Evolutionary conservation across 2,888 invertebrate genomes (phyloP).

Genomic region (Spicauda simplicius): DNA sequence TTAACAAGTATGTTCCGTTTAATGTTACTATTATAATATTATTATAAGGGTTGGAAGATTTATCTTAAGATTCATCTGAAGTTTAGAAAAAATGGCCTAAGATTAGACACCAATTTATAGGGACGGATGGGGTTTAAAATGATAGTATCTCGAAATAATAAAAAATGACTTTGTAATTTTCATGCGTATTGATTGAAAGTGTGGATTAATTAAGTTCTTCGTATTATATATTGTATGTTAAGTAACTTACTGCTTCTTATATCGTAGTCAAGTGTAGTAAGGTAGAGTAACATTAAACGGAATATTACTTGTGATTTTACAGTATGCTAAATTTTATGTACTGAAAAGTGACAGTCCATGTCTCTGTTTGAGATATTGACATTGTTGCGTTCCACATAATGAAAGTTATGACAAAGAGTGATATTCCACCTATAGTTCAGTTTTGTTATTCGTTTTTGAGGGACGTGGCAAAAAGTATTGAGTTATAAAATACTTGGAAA

Average conservation of each 20-base stretch:
- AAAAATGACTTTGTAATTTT: neutral
- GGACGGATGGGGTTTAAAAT: neutral
- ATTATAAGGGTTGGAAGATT: too few relatives aligned
- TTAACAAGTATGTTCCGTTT: too few relatives aligned
- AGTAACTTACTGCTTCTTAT: neutral
- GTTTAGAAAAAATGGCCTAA: neutral
- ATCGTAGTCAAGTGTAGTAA: neutral
- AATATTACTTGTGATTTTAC: conserved; percentile 19
- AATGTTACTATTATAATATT: too few relatives aligned
- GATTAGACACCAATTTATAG: neutral
- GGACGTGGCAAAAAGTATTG: too few relatives aligned
- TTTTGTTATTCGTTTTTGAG: too few relatives aligned
- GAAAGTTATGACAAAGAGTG: neutral
- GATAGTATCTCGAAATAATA: neutral
- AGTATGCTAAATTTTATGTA: conserved; percentile 20
- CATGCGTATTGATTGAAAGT: neutral
- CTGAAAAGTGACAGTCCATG: neutral
- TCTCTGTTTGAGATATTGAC: too few relatives aligned
- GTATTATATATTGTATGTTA: neutral
- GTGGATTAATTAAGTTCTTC: neutral
- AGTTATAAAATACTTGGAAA: too few relatives aligned
- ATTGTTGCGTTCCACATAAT: neutral
- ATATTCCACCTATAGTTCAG: too few relatives aligned
- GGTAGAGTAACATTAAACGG: conserved; percentile 17
- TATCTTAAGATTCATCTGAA: too few relatives aligned